Evolutionary conservation across 2,113 vertebrate species (phyloP).

Genomic region (Nothobranchius furzeri): DNA sequence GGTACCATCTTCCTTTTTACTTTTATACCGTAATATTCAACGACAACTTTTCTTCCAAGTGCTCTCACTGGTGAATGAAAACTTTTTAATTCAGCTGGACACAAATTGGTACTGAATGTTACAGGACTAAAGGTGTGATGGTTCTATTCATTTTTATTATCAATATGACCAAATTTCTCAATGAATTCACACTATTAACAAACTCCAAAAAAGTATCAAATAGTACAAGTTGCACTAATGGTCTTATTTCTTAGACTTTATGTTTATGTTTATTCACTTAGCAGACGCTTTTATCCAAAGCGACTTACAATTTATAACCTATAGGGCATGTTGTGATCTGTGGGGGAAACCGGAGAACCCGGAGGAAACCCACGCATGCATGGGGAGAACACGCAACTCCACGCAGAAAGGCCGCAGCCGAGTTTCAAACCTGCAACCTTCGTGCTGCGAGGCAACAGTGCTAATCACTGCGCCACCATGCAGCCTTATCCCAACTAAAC

Average conservation of each 20-base stretch:
- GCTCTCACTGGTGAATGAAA: constrained; percentile 42
- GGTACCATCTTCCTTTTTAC: constrained; percentile 45
- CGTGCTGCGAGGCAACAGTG: no score
- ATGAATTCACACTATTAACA: not conserved
- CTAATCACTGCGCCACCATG: no score
- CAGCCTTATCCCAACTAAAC: not conserved
- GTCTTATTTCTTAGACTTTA: not conserved
- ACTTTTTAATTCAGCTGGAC: constrained; percentile 14
- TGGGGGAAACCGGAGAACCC: no score
- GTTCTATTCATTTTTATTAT: constrained; percentile 4
- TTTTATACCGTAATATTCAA: constrained; percentile 16
- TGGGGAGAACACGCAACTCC: no score
- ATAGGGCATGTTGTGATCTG: no score
- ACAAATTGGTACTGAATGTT: constrained; percentile 16
- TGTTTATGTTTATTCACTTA: no score
- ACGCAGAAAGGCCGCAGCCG: no score
- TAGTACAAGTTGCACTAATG: not conserved
- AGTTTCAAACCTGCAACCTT: no score
- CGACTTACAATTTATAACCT: no score
- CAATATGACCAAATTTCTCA: constrained; percentile 14
- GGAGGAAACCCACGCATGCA: no score
- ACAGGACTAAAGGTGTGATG: constrained; percentile 3
- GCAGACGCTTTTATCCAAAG: no score
- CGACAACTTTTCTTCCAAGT: constrained; percentile 36
- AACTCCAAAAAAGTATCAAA: not conserved